Base-by-base conservation (phyloP, 2,888 invertebrate species). In the Perizoma flavofasciatum region DNA sequence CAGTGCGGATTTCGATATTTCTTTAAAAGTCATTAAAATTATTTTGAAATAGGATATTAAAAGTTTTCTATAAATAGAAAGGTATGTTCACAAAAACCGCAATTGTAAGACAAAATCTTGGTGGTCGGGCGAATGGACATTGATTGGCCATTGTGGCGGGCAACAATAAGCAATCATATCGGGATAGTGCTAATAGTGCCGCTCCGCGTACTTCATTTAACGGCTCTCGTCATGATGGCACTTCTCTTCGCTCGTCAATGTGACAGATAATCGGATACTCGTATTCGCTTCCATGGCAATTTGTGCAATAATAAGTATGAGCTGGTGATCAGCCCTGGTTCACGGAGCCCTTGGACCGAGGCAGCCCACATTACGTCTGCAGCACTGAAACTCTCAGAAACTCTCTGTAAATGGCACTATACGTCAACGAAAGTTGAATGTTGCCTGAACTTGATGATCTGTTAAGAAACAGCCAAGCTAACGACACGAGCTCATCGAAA, bases 131-230 rank as follows among this genome's bases (percentile, higher is more conserved):
- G 74, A 78, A 83, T 79, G 73, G 78, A 65, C 77, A 73, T 73
- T 88, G 89, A 89, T 90, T 89, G 87, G 79, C 74, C 70, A 88
- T 89, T 89, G 87, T 88, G 72, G 75, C 54, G 58, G 55, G 63
- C 74, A 75, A 89, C 89, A 89, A 89, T 86, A 81, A 85, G 83
- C 84, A 86, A 88, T 89, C 86, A 85, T 77, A 75, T 68, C 37
- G 75, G 73, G 67, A 72, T 79, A 76, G 73, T 75, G 76, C 78
- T 82, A 82, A 85, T 81, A 75, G 69, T 71, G 75, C 58, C 55
- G 74, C 70, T 75, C 73, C 75, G 75, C 71, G 74, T 72, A 74
- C 81, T 81, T 77, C 73, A 79, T 77, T 82, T 73, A 72, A 81
- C 70, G 72, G 73, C 70, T 62, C 73, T 73, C 71, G 69, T 72